These are phyloP conservation scores for Lepus oiostolus DNA, from an alignment of 2,797 vertebrate genomes.

Conservation along the genomic window DNA sequence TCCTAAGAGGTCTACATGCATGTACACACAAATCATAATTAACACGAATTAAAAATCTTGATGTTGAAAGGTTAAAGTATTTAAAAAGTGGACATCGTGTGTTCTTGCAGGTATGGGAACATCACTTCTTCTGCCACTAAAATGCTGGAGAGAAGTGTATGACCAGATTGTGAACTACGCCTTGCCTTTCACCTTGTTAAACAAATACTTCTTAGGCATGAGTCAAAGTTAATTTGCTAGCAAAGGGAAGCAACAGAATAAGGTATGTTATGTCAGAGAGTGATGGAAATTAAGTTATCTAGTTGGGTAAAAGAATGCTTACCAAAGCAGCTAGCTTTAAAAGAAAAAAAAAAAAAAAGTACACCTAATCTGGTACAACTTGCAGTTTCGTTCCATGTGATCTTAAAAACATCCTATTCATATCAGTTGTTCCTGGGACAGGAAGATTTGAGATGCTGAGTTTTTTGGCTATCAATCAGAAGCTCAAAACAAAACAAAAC, in stretches of 20 bases:
- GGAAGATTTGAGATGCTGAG: constrained; percentile 7
- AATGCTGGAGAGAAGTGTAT: not conserved
- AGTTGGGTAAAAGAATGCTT: constrained; percentile 56
- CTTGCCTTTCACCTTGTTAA: not conserved
- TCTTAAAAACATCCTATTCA: constrained; percentile 69
- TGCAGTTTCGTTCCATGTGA: constrained; percentile 21
- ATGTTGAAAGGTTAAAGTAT: constrained; percentile 49
- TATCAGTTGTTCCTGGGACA: constrained; percentile 58
- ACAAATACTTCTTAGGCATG: not conserved
- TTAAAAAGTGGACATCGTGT: not conserved
- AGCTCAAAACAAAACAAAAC: constrained; percentile 69
- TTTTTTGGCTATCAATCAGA: constrained; percentile 64
- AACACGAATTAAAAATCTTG: constrained; percentile 19
- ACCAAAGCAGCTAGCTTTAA: constrained; percentile 41
- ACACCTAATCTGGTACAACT: constrained; percentile 60
- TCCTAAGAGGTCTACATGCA: not conserved
- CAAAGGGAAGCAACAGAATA: constrained; percentile 51
- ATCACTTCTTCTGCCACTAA: not conserved
- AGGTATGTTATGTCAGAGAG: constrained; percentile 10
- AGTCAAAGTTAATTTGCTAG: constrained; percentile 28
- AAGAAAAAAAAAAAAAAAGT: not conserved
- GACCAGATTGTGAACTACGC: constrained; percentile 3
- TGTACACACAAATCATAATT: not conserved
- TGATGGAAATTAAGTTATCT: constrained; percentile 33
- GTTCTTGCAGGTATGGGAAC: not conserved